These are phyloP conservation scores for Lasioglossum calceatum DNA, from an alignment of 2,888 invertebrate genomes.

Conservation along the genomic window DNA sequence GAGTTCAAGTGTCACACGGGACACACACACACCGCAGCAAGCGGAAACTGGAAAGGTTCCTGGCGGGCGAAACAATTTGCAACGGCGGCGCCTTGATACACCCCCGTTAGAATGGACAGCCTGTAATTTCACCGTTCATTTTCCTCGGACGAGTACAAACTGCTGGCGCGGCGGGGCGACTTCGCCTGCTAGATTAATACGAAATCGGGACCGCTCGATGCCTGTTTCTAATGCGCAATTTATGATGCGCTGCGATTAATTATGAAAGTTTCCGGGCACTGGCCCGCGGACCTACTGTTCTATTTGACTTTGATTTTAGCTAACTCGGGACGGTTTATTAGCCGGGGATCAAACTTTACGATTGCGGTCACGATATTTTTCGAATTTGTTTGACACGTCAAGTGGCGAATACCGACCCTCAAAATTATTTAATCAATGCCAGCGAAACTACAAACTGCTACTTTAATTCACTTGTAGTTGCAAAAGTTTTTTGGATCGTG, in stretches of 20 bases:
- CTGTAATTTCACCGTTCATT: slow-evolving; percentile 42
- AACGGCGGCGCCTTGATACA: slow-evolving; percentile 54
- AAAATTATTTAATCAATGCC: background rate
- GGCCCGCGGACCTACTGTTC: background rate
- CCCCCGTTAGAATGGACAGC: slow-evolving; percentile 41
- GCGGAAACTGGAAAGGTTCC: slow-evolving; percentile 63
- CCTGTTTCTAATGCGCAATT: slow-evolving; percentile 8
- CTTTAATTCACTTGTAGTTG: too few relatives aligned
- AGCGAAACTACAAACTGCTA: background rate
- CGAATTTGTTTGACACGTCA: background rate
- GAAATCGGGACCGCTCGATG: background rate
- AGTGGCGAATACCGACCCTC: background rate
- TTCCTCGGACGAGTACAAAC: slow-evolving; percentile 9
- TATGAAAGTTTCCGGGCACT: background rate
- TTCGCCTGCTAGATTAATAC: slow-evolving; percentile 24
- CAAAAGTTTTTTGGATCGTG: background rate
- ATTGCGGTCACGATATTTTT: background rate
- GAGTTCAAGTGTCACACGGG: slow-evolving; percentile 81
- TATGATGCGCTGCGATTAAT: slow-evolving; percentile 19
- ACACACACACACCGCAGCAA: slow-evolving; percentile 68
- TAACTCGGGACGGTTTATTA: background rate
- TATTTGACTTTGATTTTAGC: background rate
- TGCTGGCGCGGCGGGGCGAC: background rate
- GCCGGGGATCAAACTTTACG: background rate
- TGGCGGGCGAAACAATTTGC: slow-evolving; percentile 64